Percentiles rank a stretch among this genome's conserved stretches.
These are phyloP conservation scores for Nannobrachium achirus DNA, from an alignment of 2,113 vertebrate genomes.

Conservation along the genomic window DNA sequence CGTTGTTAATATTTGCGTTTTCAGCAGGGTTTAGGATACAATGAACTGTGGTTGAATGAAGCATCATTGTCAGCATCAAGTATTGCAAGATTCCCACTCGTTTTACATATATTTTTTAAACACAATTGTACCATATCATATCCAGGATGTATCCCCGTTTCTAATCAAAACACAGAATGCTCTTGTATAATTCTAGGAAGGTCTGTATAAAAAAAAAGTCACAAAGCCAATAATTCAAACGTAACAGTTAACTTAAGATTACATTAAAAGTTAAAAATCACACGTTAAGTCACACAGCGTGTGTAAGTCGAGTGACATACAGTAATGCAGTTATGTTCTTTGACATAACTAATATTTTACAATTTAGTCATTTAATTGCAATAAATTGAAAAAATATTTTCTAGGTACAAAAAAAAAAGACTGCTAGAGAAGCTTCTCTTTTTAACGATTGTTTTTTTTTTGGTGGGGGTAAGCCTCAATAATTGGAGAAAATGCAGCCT, in stretches of 20 bases:
- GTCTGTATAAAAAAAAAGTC: constrained; percentile 37
- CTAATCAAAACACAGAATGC: background rate
- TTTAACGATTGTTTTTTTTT: constrained; percentile 6
- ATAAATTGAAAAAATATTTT: constrained; percentile 29
- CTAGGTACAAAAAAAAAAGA: constrained; percentile 15
- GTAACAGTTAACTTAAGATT: constrained; percentile 28
- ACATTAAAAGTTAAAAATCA: constrained; percentile 35
- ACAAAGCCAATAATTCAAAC: constrained; percentile 42
- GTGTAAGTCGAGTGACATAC: constrained; percentile 31
- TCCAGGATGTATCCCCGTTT: background rate
- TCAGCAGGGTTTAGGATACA: constrained; percentile 21
- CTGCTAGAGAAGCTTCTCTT: background rate
- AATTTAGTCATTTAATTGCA: constrained; percentile 15
- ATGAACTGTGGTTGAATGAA: constrained; percentile 12
- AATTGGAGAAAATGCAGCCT: constrained; percentile 2
- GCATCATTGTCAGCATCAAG: background rate
- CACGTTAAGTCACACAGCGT: constrained; percentile 17
- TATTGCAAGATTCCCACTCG: background rate
- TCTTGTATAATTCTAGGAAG: constrained; percentile 18
- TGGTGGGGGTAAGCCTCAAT: constrained; percentile 8
- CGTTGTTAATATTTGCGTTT: constrained; percentile 12
- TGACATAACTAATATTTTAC: constrained; percentile 32
- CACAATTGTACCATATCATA: background rate
- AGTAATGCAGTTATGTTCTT: constrained; percentile 17
- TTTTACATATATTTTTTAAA: background rate